A percentile compares a stretch with the other conserved stretches of the same genome.
phyloP scores from a whole-genome alignment of 2,113 vertebrate species.

The Sylvilagus bachmani region DNA sequence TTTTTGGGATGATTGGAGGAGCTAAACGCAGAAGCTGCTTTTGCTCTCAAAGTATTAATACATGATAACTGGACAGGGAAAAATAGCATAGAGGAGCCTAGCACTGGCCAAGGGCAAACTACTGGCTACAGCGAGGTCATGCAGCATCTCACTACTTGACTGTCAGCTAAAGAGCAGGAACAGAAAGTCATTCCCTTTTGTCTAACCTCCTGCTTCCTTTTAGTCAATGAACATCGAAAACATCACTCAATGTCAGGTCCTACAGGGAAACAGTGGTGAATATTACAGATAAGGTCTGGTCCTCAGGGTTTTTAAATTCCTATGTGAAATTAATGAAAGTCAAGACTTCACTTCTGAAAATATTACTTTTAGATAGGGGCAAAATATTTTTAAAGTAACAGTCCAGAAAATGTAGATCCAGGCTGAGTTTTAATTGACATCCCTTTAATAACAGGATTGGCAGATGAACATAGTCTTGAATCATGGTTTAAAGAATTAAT shows the following conservation, averaged over 20 bases:
- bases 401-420: not conserved
- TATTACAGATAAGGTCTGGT: not conserved
- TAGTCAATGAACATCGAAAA: not conserved
- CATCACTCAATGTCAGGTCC: not conserved
- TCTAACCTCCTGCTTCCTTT: not conserved
- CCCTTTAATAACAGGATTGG: constrained; percentile 3
- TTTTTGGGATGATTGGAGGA: not conserved
- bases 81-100: not conserved
- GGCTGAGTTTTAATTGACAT: not conserved
- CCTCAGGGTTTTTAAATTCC: not conserved
- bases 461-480: not conserved
- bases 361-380: not conserved
- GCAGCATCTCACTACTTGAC: not conserved
- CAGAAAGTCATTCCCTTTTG: not conserved
- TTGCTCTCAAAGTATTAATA: not conserved
- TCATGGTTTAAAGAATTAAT: not conserved
- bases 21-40: not conserved
- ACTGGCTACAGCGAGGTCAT: not conserved
- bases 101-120: not conserved
- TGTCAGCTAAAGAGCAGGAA: not conserved
- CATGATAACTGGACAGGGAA: not conserved
- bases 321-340: not conserved
- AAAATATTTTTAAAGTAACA: not conserved
- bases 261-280: not conserved
- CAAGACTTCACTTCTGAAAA: not conserved